phyloP scores from a whole-genome alignment of 2,888 invertebrate species.

The Ommatoiulus sabulosus region DNA sequence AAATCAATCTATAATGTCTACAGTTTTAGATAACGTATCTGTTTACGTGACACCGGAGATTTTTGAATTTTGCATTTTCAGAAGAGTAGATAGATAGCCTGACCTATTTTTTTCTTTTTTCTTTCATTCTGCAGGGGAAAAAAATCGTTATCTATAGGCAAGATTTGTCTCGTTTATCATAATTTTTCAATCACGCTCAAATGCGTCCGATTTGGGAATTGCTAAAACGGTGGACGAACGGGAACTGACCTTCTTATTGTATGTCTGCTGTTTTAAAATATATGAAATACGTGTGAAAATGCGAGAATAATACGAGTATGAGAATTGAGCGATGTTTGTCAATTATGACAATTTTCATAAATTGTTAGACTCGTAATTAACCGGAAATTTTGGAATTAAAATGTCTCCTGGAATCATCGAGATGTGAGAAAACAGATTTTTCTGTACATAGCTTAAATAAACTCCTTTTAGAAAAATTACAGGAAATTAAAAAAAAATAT shows the following conservation, averaged over 20 bases:
- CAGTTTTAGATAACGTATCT: conserved; percentile 28
- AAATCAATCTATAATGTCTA: conserved; percentile 28
- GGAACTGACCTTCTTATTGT: background rate
- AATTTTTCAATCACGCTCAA: conserved; percentile 28
- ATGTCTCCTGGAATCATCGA: no score
- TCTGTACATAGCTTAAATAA: no score
- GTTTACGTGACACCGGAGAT: background rate
- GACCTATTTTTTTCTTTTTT: background rate
- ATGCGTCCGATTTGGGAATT: conserved; percentile 14
- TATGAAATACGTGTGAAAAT: no score
- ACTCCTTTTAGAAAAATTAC: no score
- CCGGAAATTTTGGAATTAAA: no score
- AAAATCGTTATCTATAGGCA: background rate
- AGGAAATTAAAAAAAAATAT: no score
- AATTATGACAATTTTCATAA: no score
- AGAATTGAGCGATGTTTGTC: no score
- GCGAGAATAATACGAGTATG: no score
- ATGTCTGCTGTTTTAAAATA: no score
- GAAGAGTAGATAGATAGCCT: background rate
- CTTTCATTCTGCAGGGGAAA: background rate
- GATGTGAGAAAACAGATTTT: no score
- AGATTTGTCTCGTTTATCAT: background rate
- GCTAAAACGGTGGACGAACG: background rate
- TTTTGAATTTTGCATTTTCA: conserved; percentile 28
- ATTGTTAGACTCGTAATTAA: no score